Percentiles rank a stretch among this genome's conserved stretches.
phyloP scores from a whole-genome alignment of 2,888 invertebrate species.

The Digitonthophagus gazella region DNA sequence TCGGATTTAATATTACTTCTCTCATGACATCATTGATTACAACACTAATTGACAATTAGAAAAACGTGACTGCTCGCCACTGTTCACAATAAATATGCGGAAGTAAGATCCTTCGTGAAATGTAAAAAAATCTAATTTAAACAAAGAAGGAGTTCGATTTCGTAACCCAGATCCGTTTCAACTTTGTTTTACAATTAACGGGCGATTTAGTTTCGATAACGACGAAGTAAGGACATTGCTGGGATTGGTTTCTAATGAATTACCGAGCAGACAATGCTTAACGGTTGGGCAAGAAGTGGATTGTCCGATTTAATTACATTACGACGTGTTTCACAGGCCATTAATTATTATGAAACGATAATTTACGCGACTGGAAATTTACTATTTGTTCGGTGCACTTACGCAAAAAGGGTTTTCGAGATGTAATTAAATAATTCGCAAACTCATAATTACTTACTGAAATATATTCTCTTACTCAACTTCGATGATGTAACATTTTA shows the following conservation, averaged over 20 bases:
- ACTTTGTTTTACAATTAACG: not conserved
- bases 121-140: not conserved
- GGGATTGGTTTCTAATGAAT: slow-evolving; percentile 15
- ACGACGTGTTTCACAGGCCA: slow-evolving; percentile 13
- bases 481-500: not conserved
- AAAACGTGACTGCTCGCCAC: not conserved
- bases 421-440: not conserved
- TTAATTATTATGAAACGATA: slow-evolving; percentile 15
- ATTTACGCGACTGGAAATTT: slow-evolving; percentile 9
- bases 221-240: slow-evolving; percentile 4
- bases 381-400: slow-evolving; percentile 5
- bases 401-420: slow-evolving; percentile 6
- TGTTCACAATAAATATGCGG: not conserved
- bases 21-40: not conserved
- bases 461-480: no score
- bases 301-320: slow-evolving; percentile 16
- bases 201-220: not conserved
- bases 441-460: not conserved
- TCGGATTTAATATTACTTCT: not conserved
- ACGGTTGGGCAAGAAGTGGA: slow-evolving; percentile 15
- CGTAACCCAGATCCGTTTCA: not conserved
- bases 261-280: slow-evolving; percentile 5
- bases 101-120: not conserved
- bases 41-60: not conserved
- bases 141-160: not conserved